Conservation (phyloP, 2,797 vertebrate species). For the Myotis pilosus region DNA sequence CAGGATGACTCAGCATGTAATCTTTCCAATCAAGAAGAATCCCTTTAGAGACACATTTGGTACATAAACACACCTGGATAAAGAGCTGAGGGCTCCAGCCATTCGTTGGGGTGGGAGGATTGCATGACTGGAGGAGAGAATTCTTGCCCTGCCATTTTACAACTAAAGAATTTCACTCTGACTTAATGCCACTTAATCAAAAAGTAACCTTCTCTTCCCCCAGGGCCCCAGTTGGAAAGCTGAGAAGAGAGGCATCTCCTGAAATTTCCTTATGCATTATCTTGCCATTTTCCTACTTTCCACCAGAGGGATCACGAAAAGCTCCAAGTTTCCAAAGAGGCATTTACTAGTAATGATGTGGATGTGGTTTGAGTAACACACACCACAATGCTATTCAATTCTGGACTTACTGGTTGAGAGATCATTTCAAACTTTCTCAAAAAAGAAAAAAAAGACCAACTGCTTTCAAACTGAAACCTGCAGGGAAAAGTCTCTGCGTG, state of each 20-base stretch:
- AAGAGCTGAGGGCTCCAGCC: not conserved
- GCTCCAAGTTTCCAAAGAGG: not conserved
- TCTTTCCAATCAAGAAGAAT: not conserved
- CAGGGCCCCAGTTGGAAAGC: not conserved
- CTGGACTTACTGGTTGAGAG: not conserved
- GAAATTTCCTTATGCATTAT: not conserved
- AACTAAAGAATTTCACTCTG: not conserved
- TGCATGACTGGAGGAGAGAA: not conserved
- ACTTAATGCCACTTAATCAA: not conserved
- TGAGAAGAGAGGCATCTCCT: not conserved
- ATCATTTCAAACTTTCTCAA: slow-evolving; percentile 41
- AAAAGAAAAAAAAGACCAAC: not conserved
- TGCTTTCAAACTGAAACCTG: not conserved
- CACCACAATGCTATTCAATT: not conserved
- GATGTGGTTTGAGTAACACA: slow-evolving; percentile 12
- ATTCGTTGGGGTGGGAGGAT: not conserved
- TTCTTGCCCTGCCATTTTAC: not conserved
- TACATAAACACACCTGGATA: not conserved
- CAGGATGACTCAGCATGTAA: not conserved
- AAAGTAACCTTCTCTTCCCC: not conserved
- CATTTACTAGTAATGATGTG: not conserved
- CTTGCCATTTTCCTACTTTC: not conserved
- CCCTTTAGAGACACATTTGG: not conserved
- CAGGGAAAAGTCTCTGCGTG: not conserved
- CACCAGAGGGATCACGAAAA: not conserved